A percentile compares a stretch with the other conserved stretches of the same genome.
Evolutionary conservation across 2,888 invertebrate genomes (phyloP).

Genomic region (Dioctria linearis): DNA sequence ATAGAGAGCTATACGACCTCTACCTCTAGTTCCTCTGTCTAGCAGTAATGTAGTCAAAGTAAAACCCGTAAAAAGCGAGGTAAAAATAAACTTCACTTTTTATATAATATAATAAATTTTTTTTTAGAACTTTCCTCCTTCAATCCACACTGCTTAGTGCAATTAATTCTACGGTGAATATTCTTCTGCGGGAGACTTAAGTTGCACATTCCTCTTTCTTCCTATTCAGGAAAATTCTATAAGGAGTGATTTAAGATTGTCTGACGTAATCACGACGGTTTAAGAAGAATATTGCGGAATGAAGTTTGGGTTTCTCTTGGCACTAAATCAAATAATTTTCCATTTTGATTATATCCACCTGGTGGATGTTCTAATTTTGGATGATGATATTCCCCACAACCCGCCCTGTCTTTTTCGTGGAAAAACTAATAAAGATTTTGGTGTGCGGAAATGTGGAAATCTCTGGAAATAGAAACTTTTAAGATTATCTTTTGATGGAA

Average conservation of each 20-base stretch:
- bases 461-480: conserved; percentile 4
- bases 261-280: conserved; percentile 31
- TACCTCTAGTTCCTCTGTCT: not conserved
- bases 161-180: conserved; percentile 25
- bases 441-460: not conserved
- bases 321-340: conserved; percentile 45
- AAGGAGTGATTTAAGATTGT: conserved; percentile 35
- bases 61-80: not conserved
- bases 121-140: not conserved
- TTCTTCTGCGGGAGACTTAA: conserved; percentile 21
- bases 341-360: conserved; percentile 43
- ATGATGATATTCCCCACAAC: not conserved
- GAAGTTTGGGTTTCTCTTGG: conserved; percentile 25
- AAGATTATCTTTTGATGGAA: not conserved
- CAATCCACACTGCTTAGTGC: not conserved
- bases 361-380: conserved; percentile 14
- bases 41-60: not conserved
- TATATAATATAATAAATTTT: not conserved
- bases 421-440: conserved; percentile 7
- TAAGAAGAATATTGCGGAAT: conserved; percentile 24
- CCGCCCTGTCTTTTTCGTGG: not conserved
- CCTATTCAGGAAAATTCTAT: conserved; percentile 13
- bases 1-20: not conserved
- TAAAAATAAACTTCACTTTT: not conserved
- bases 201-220: conserved; percentile 30